phyloP scores from a whole-genome alignment of 2,888 invertebrate genomes.

The Euplagia quadripunctaria region DNA sequence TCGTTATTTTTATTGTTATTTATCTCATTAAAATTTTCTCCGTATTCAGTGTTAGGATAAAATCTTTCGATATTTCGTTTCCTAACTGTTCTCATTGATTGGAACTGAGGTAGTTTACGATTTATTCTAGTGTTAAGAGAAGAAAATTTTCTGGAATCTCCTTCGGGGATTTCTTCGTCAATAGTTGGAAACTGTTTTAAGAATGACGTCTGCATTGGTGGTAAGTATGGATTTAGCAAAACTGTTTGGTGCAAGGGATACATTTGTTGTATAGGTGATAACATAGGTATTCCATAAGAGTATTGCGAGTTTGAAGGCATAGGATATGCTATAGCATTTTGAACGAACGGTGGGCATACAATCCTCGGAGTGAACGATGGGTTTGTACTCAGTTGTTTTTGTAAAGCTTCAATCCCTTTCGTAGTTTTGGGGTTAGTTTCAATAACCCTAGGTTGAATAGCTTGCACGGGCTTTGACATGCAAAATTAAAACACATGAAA shows the following conservation, averaged over 20 bases:
- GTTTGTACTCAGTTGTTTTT: conserved; percentile 83
- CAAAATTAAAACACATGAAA: conserved; percentile 73
- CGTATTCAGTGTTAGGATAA: conserved; percentile 83
- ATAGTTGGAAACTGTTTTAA: conserved; percentile 80
- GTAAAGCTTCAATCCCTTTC: conserved; percentile 77
- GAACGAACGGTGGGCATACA: conserved; percentile 82
- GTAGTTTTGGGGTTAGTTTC: conserved; percentile 73
- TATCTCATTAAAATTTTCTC: conserved; percentile 82
- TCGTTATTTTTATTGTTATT: conserved; percentile 75
- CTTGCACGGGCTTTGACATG: conserved; percentile 86
- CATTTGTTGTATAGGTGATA: conserved; percentile 82
- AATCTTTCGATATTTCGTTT: conserved; percentile 84
- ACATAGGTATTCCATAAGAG: conserved; percentile 73
- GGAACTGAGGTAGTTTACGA: conserved; percentile 76
- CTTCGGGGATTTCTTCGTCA: conserved; percentile 72
- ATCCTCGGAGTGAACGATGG: conserved; percentile 83
- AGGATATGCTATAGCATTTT: conserved; percentile 72
- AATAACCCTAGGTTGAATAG: conserved; percentile 85
- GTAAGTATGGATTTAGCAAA: conserved; percentile 77
- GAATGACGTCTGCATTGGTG: conserved; percentile 78
- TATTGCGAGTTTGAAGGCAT: conserved; percentile 67
- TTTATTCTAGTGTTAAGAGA: conserved; percentile 78
- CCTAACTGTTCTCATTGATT: conserved; percentile 81
- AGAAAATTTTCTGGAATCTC: conserved; percentile 76
- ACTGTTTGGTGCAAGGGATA: conserved; percentile 82